Evolutionary conservation across 2,113 vertebrate species (phyloP).

Genomic region (Callospermophilus lateralis): DNA sequence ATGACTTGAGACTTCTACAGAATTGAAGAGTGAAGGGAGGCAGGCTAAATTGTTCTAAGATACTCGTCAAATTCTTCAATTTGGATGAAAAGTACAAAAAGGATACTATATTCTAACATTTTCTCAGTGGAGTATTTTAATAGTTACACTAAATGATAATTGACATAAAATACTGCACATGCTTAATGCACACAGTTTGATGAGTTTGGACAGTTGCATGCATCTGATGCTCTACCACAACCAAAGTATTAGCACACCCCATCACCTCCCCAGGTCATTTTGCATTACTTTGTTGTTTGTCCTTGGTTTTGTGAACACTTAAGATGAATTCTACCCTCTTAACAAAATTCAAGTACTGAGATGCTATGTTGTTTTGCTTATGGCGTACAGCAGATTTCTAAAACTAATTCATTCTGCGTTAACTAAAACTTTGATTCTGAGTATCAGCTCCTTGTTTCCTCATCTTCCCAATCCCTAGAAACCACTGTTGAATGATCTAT

Average conservation of each 20-base stretch:
- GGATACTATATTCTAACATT: neutral
- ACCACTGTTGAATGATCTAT: neutral
- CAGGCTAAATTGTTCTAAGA: neutral
- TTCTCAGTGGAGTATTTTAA: neutral
- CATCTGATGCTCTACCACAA: neutral
- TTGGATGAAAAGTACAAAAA: conserved; percentile 1
- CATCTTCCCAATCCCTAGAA: neutral
- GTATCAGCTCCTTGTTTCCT: neutral
- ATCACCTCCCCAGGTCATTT: neutral
- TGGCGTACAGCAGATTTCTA: neutral
- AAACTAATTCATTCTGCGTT: neutral
- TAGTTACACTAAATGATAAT: neutral
- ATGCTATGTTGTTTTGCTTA: neutral
- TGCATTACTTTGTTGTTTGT: neutral
- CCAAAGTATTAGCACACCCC: neutral
- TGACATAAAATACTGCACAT: neutral
- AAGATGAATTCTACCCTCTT: neutral
- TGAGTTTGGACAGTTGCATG: neutral
- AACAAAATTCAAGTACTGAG: neutral
- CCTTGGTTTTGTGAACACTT: neutral
- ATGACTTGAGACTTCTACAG: neutral
- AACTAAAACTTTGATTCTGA: neutral
- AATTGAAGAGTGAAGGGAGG: neutral
- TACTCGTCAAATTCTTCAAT: neutral
- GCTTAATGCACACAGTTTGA: neutral